A percentile compares a stretch with the other conserved stretches of the same genome.
phyloP scores from a whole-genome alignment of 2,888 invertebrate genomes.

The Eupelmus urozonus region DNA sequence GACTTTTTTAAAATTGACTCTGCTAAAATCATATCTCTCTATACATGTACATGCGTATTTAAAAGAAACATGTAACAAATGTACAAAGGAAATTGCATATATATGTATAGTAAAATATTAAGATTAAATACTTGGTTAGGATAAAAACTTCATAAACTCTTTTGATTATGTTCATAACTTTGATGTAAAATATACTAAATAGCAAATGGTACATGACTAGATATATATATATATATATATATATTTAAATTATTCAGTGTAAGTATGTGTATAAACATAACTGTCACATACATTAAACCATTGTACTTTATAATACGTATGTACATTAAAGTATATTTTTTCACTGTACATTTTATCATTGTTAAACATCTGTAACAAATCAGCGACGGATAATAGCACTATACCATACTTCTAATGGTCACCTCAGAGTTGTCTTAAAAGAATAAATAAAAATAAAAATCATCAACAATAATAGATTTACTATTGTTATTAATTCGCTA shows the following conservation, averaged over 20 bases:
- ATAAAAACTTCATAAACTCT: conserved; percentile 20
- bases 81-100: conserved; percentile 64
- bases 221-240: conserved; percentile 11
- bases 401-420: conserved; percentile 39
- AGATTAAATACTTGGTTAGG: conserved; percentile 30
- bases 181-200: conserved; percentile 50
- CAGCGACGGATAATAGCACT: conserved; percentile 35
- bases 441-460: conserved; percentile 44
- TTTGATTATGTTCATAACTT: conserved; percentile 43
- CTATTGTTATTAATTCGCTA: conserved; percentile 1
- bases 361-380: conserved; percentile 55
- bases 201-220: conserved; percentile 39
- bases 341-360: conserved; percentile 67
- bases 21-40: conserved; percentile 49
- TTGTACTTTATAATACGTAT: conserved; percentile 58
- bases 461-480: conserved; percentile 1
- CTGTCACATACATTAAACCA: conserved; percentile 39
- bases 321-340: conserved; percentile 68
- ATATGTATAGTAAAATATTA: conserved; percentile 44
- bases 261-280: conserved; percentile 57
- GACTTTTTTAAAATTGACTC: conserved; percentile 39
- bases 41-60: conserved; percentile 53
- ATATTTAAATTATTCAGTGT: conserved; percentile 48
- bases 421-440: conserved; percentile 7
- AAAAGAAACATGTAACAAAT: conserved; percentile 59